Percentiles rank a stretch among this genome's conserved stretches.
Evolutionary conservation across 1,140 invertebrate genomes (phyloP).

Genomic region (Amphibalanus amphitrite): DNA sequence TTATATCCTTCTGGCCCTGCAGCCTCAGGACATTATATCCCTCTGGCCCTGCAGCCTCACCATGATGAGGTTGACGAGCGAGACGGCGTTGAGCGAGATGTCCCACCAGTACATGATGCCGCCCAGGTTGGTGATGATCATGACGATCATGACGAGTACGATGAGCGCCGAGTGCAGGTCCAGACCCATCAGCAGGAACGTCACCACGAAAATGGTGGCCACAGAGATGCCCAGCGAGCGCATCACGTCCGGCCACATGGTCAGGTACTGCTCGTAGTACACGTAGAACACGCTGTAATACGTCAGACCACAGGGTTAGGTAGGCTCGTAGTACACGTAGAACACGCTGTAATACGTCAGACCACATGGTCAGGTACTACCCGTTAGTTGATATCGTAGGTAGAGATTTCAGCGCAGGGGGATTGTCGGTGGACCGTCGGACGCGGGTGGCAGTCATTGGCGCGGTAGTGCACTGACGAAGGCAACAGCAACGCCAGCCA

Average conservation of each 20-base stretch:
- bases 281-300: slow-evolving; percentile 70
- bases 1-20: too few relatives aligned
- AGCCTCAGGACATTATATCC: too few relatives aligned
- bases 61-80: slow-evolving; percentile 93
- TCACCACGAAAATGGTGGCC: slow-evolving; percentile 55
- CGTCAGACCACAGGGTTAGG: slow-evolving; percentile 63
- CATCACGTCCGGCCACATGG: slow-evolving; percentile 58
- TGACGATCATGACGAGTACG: slow-evolving; percentile 49
- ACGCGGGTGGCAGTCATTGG: too few relatives aligned
- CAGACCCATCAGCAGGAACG: slow-evolving; percentile 68
- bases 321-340: slow-evolving; percentile 90
- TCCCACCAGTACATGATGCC: slow-evolving; percentile 81
- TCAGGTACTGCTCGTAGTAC: slow-evolving; percentile 85
- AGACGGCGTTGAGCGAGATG: slow-evolving; percentile 76
- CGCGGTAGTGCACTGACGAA: too few relatives aligned
- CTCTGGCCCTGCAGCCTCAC: too few relatives aligned
- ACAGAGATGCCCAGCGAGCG: slow-evolving; percentile 54
- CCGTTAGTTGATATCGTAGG: too few relatives aligned
- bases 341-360: too few relatives aligned
- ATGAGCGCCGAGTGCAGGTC: slow-evolving; percentile 60
- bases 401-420: too few relatives aligned
- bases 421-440: too few relatives aligned
- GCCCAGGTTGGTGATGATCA: slow-evolving; percentile 63
- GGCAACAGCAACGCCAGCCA: too few relatives aligned
- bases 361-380: too few relatives aligned